Conservation (phyloP, 2,888 invertebrate species). For the Trichopoda pennipes region DNA sequence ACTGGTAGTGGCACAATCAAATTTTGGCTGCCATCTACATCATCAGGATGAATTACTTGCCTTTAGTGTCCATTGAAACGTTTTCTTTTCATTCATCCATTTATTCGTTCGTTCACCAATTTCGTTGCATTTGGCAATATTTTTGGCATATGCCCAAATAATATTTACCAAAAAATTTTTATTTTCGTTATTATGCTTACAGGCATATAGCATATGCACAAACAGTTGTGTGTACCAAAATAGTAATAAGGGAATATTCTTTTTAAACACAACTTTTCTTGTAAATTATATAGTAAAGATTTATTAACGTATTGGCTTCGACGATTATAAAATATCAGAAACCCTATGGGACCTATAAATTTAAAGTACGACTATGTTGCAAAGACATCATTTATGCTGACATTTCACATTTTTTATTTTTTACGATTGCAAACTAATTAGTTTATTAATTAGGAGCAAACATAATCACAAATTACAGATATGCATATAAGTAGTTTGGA, state of each 20-base stretch:
- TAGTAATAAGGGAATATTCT: neutral
- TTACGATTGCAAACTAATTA: too few relatives aligned
- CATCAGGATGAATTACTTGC: constrained; percentile 67
- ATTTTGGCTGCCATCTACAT: constrained; percentile 68
- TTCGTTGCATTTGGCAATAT: constrained; percentile 62
- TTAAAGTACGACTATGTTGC: too few relatives aligned
- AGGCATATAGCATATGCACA: constrained; percentile 37
- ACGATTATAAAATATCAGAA: too few relatives aligned
- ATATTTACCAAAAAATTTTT: constrained; percentile 52
- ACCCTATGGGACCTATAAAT: too few relatives aligned
- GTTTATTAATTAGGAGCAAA: too few relatives aligned
- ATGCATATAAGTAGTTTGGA: too few relatives aligned
- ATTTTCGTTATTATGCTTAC: constrained; percentile 47
- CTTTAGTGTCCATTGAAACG: constrained; percentile 67
- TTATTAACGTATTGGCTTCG: too few relatives aligned
- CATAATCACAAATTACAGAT: too few relatives aligned
- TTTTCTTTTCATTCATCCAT: constrained; percentile 64
- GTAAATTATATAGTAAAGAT: too few relatives aligned
- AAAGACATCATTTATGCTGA: too few relatives aligned
- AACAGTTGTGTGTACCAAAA: neutral
- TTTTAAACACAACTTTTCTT: neutral
- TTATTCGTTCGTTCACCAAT: constrained; percentile 47
- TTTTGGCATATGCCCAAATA: constrained; percentile 68
- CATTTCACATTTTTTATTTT: too few relatives aligned
- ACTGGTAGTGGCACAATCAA: constrained; percentile 65